phyloP scores from a whole-genome alignment of 2,888 invertebrate genomes.

The Gastracanthus pulcherrimus region DNA sequence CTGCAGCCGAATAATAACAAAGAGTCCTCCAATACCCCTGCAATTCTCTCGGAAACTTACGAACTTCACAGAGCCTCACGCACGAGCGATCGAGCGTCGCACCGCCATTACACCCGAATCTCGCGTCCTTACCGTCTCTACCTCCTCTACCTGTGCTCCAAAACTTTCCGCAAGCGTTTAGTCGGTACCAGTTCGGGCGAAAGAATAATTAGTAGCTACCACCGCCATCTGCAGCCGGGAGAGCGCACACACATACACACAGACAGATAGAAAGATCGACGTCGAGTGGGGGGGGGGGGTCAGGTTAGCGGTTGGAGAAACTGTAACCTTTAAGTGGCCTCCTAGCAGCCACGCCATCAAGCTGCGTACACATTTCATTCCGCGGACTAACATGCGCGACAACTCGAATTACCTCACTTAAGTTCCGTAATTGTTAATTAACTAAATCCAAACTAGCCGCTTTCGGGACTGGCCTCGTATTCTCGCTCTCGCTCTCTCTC shows the following conservation, averaged over 20 bases:
- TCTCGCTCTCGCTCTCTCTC: too few relatives aligned
- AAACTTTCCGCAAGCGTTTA: too few relatives aligned
- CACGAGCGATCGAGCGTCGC: too few relatives aligned
- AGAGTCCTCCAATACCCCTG: too few relatives aligned
- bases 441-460: constrained; percentile 58
- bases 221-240: background rate
- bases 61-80: too few relatives aligned
- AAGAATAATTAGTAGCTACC: constrained; percentile 53
- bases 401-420: constrained; percentile 57
- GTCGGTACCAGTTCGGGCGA: constrained; percentile 8
- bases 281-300: constrained; percentile 26
- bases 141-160: background rate
- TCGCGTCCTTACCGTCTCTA: background rate
- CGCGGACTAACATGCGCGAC: constrained; percentile 50
- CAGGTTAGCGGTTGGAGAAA: constrained; percentile 72
- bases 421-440: constrained; percentile 58
- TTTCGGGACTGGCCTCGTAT: constrained; percentile 32
- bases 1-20: too few relatives aligned
- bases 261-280: background rate
- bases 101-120: background rate
- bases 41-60: too few relatives aligned
- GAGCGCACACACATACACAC: background rate
- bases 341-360: background rate
- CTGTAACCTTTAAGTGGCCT: constrained; percentile 67
- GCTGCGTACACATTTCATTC: constrained; percentile 45